These are phyloP conservation scores for Zosterops japonicus DNA, from an alignment of 2,113 vertebrate genomes.

Conservation along the genomic window DNA sequence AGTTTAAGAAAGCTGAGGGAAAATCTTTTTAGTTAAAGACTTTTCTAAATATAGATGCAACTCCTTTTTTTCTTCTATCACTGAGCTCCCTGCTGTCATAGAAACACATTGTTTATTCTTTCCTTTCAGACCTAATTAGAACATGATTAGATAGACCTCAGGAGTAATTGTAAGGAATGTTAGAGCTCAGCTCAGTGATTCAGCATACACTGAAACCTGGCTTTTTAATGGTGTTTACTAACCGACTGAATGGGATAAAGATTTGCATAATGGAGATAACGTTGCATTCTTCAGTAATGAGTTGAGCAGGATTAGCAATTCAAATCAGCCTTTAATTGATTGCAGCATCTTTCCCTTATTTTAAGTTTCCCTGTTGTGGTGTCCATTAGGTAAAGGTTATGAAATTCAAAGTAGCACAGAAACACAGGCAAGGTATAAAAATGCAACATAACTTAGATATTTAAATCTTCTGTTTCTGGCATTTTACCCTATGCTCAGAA, in stretches of 20 bases:
- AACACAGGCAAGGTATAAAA: neutral
- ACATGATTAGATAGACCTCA: neutral
- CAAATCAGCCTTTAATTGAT: neutral
- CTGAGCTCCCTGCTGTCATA: slow-evolving; percentile 35
- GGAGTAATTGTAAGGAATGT: slow-evolving; percentile 20
- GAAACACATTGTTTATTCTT: slow-evolving; percentile 46
- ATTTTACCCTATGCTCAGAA: neutral
- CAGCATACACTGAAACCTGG: neutral
- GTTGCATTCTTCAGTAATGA: neutral
- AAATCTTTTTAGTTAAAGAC: neutral
- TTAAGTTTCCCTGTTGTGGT: neutral
- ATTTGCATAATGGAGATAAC: neutral
- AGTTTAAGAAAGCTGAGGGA: neutral
- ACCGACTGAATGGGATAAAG: neutral
- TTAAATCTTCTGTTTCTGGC: neutral
- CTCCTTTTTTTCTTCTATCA: neutral
- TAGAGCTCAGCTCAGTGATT: neutral
- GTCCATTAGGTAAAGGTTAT: neutral
- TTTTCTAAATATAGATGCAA: slow-evolving; percentile 33
- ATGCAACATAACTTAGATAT: neutral
- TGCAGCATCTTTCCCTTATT: neutral
- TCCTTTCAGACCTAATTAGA: slow-evolving; percentile 23
- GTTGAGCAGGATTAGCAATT: neutral
- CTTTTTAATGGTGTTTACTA: neutral
- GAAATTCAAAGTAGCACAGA: neutral